Evolutionary conservation across 2,797 vertebrate species (phyloP).

Genomic region (Numenius phaeopus): DNA sequence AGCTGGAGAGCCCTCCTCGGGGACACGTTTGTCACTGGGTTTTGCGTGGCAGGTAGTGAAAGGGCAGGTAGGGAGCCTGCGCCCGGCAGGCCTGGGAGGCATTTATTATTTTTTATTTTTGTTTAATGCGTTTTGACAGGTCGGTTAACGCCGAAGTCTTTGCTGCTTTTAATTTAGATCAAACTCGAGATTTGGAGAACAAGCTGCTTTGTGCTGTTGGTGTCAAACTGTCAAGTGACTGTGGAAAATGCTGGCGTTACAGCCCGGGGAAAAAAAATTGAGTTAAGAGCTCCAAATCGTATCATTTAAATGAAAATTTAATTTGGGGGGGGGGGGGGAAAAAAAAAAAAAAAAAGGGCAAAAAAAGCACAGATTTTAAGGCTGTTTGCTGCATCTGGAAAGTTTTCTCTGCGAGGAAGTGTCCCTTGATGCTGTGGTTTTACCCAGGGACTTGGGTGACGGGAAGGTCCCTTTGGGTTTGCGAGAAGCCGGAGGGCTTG

Average conservation of each 20-base stretch:
- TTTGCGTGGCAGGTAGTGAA: not conserved
- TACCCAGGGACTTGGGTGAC: not conserved
- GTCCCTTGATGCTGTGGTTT: not conserved
- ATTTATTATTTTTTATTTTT: not conserved
- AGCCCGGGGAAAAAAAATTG: not conserved
- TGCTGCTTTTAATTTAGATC: conserved; percentile 70
- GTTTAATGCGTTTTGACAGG: conserved; percentile 49
- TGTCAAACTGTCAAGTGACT: conserved; percentile 19
- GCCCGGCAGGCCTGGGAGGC: not conserved
- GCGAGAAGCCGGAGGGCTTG: not conserved
- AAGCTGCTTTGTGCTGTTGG: conserved; percentile 30
- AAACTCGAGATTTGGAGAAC: conserved; percentile 43
- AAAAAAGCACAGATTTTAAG: not conserved
- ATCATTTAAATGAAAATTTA: conserved; percentile 38
- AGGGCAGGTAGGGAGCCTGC: conserved; percentile 25
- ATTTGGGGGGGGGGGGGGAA: rapidly evolving
- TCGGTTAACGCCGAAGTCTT: conserved; percentile 17
- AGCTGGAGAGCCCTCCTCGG: not conserved
- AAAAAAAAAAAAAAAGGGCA: no score
- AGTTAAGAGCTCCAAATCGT: not conserved
- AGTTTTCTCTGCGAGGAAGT: not conserved
- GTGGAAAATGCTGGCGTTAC: not conserved
- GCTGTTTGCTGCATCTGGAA: not conserved
- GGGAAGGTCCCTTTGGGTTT: not conserved
- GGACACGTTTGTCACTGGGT: not conserved